A percentile compares a stretch with the other conserved stretches of the same genome.
phyloP scores from a whole-genome alignment of 2,797 vertebrate genomes.

The Artibeus lituratus region DNA sequence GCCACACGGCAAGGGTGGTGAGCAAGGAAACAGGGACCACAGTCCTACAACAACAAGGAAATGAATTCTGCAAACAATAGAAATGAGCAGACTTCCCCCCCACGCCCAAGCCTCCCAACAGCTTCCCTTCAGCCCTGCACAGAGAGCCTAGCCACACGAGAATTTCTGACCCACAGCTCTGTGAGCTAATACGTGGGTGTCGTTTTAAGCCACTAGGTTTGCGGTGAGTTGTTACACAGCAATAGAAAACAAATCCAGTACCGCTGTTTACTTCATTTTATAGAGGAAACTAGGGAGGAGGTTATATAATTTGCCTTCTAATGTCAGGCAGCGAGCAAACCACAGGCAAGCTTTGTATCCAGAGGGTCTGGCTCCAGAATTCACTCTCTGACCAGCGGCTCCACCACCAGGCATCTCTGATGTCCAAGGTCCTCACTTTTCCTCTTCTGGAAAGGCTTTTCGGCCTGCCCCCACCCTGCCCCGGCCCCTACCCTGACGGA shows the following conservation, averaged over 20 bases:
- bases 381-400: no score
- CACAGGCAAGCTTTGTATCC: not conserved
- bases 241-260: not conserved
- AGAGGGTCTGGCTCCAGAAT: not conserved
- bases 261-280: not conserved
- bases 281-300: not conserved
- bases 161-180: not conserved
- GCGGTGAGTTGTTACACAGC: not conserved
- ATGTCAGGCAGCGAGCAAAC: not conserved
- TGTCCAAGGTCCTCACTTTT: not conserved
- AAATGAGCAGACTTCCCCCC: not conserved
- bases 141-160: not conserved
- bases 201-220: not conserved
- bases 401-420: not conserved
- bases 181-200: no score
- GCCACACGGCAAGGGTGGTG: not conserved
- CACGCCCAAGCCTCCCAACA: not conserved
- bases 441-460: not conserved
- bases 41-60: not conserved
- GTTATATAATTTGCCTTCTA: not conserved
- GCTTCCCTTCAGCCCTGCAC: not conserved
- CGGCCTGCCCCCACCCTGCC: not conserved
- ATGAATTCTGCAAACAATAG: not conserved
- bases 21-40: not conserved
- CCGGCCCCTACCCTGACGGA: not conserved